Evolutionary conservation across 2,113 vertebrate species (phyloP), one percentile per base, ranked within the genome.

Genomic region (Pteropus alecto): DNA sequence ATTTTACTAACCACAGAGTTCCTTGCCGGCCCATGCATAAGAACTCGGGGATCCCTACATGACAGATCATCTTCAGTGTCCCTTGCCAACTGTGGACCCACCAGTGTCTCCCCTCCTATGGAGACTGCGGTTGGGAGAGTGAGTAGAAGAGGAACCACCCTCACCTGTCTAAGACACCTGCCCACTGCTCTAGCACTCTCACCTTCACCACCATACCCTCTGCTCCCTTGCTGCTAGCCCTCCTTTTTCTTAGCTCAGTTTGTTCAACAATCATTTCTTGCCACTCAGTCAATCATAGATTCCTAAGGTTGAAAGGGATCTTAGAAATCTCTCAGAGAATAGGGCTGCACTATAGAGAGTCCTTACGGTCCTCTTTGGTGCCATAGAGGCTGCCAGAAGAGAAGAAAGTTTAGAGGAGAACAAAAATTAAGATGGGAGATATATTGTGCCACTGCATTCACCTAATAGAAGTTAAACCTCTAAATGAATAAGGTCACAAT

Each of bases 401-500:
- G 70, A 26, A 63, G 43, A 48, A 38, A 24, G 24, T 92, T 83
- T 54, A 81, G 71, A 88, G 24, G 28, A 95, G 16, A 46, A 51
- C 30, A 71, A 68, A 81, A 73, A 76, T 28, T 83, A 93, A 88
- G n/a, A 58, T n/a, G 33, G 33, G 79, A 87, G 63, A 41, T 68
- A 54, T 14, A 85, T 71, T 91, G 15, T 94, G 41, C 54, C 54
- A 73, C n/a, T 1, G 1, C 46, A 61, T 71, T 91, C 60, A 78
- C 48, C 74, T 91, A 68, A 71, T 38, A 90, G 41, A 95, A 26
- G 19, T 56, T 46, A 35, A 28, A 70, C 35, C 19, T 96, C 11
- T 35, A 93, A 90, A 77, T 67, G 96, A 89, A 70, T 22, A 58
- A 94, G 38, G 60, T 90, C 60, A 92, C 63, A 58, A 73, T 58